These are phyloP conservation scores for Raja brachyura DNA, from an alignment of 2,113 vertebrate genomes.

Conservation along the genomic window DNA sequence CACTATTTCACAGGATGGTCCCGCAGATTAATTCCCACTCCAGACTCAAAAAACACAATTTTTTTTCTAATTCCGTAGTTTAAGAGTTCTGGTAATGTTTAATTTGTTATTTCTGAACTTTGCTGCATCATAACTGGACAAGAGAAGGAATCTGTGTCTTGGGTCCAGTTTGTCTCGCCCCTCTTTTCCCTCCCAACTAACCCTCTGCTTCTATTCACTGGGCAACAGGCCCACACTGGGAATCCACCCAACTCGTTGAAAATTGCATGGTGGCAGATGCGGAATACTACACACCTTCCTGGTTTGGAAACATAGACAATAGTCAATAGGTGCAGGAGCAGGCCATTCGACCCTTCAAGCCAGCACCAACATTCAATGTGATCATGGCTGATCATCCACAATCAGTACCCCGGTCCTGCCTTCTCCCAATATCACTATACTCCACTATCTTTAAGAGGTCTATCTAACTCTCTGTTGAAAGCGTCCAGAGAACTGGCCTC, in stretches of 20 bases:
- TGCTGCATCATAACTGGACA: background rate
- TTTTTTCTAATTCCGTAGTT: background rate
- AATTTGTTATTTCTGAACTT: background rate
- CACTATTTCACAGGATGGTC: background rate
- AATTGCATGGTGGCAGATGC: background rate
- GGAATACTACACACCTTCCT: too few species aligned
- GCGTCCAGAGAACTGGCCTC: too few species aligned
- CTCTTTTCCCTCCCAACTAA: background rate
- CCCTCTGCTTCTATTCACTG: background rate
- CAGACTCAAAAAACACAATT: background rate
- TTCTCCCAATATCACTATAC: too few species aligned
- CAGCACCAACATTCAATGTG: too few species aligned
- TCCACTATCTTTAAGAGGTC: too few species aligned
- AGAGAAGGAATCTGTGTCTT: background rate
- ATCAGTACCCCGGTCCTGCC: too few species aligned
- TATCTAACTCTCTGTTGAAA: too few species aligned
- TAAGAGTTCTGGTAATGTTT: background rate
- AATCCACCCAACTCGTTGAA: background rate
- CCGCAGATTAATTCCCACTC: background rate
- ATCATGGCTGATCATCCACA: too few species aligned
- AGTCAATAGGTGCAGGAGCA: too few species aligned
- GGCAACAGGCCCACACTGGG: background rate
- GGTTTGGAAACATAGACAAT: too few species aligned
- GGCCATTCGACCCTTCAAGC: too few species aligned
- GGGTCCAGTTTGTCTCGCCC: background rate